Evolutionary conservation across 2,113 vertebrate genomes (phyloP).

Genomic region (Epinephelus moara): DNA sequence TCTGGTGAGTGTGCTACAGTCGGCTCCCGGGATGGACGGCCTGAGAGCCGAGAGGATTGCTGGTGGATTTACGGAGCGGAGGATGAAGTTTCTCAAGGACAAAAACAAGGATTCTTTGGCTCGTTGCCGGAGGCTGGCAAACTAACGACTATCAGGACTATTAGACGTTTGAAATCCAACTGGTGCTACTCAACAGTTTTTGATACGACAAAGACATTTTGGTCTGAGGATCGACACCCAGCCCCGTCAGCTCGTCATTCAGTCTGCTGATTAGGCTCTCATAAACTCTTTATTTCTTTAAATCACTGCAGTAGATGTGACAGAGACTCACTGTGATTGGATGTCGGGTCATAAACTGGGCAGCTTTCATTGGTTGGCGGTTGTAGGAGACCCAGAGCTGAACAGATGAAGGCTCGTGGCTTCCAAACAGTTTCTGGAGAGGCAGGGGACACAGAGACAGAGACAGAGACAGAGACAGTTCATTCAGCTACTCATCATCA

Average conservation of each 20-base stretch:
- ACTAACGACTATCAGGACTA: too few relatives aligned
- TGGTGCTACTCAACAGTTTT: too few relatives aligned
- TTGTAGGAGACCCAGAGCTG: slow-evolving; percentile 99
- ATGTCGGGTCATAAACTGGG: slow-evolving; percentile 94
- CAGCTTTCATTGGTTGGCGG: slow-evolving; percentile 94
- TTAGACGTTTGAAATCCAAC: too few relatives aligned
- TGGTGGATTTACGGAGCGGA: too few relatives aligned
- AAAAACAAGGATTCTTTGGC: too few relatives aligned
- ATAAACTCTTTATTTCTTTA: not conserved
- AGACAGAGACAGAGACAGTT: not conserved
- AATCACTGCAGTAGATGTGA: not conserved
- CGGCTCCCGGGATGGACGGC: too few relatives aligned
- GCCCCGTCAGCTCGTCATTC: not conserved
- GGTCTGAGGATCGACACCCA: not conserved
- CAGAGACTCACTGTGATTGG: slow-evolving; percentile 91
- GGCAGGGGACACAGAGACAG: slow-evolving; percentile 29
- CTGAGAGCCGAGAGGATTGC: too few relatives aligned
- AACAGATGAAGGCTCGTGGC: slow-evolving; percentile 86
- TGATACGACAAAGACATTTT: too few relatives aligned
- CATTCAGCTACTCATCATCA: not conserved
- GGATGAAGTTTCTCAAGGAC: too few relatives aligned
- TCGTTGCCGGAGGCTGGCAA: too few relatives aligned
- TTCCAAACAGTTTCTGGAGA: slow-evolving; percentile 86
- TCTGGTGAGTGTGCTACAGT: too few relatives aligned
- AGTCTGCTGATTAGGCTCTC: not conserved